Evolutionary conservation across 2,797 vertebrate genomes (phyloP).

Genomic region (Craterocephalus amniculus): DNA sequence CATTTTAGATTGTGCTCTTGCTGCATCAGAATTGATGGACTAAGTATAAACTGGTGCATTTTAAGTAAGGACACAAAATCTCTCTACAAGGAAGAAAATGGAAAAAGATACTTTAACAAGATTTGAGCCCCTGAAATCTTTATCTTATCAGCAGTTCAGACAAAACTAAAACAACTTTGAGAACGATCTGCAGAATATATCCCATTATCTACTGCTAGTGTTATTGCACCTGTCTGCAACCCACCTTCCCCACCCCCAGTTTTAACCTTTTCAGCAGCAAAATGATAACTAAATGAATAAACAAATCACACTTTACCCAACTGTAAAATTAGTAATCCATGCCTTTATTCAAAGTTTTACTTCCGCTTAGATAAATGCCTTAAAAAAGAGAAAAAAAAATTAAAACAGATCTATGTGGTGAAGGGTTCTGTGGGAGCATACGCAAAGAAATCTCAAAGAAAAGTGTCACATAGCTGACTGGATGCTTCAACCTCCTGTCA

Average conservation of each 20-base stretch:
- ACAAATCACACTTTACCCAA: background rate
- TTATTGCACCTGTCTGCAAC: background rate
- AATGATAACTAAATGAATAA: background rate
- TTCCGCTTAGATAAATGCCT: background rate
- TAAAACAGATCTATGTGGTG: background rate
- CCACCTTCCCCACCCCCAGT: no score
- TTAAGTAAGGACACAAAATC: slow-evolving; percentile 30
- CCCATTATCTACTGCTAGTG: no score
- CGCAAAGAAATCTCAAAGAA: slow-evolving; percentile 5
- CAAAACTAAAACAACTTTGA: background rate
- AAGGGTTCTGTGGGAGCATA: background rate
- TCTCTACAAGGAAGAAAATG: background rate
- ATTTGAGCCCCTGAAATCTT: background rate
- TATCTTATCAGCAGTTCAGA: slow-evolving; percentile 3
- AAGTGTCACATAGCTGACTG: background rate
- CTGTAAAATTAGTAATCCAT: background rate
- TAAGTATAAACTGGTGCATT: slow-evolving; percentile 18
- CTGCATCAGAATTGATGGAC: slow-evolving; percentile 22
- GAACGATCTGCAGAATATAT: background rate
- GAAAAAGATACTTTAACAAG: background rate
- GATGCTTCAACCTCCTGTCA: slow-evolving; percentile 15
- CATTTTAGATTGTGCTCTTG: background rate
- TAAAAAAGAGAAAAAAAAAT: no score
- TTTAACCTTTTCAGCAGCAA: background rate
- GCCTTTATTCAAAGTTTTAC: slow-evolving; percentile 1